Conservation (phyloP, 1,140 invertebrate species). For the Caerostris extrusa region DNA sequence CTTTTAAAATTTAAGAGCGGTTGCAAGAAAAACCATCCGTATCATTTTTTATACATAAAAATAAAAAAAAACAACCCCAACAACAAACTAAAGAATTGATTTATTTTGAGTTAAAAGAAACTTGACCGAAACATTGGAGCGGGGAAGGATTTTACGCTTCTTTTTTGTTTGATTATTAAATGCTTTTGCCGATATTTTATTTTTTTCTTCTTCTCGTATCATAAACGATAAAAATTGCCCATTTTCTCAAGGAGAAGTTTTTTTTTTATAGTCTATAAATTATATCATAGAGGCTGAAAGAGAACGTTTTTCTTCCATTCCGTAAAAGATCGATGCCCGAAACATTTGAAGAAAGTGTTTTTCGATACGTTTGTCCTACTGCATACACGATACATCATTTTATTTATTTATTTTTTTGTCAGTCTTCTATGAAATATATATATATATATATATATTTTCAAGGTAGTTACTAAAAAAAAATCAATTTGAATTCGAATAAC, state of each 20-base stretch:
- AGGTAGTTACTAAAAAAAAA: too few species aligned
- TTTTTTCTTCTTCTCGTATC: background rate
- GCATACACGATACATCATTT: constrained; percentile 9
- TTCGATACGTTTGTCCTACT: constrained; percentile 35
- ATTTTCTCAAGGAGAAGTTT: constrained; percentile 59
- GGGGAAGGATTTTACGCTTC: constrained; percentile 33
- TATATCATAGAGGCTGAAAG: constrained; percentile 42
- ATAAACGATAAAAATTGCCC: constrained; percentile 75
- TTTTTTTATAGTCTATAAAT: constrained; percentile 69
- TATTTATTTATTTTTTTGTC: background rate
- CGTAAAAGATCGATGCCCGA: constrained; percentile 32
- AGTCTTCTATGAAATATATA: background rate
- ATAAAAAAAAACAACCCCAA: background rate
- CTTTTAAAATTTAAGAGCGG: constrained; percentile 27
- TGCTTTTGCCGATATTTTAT: constrained; percentile 53
- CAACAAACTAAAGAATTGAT: background rate
- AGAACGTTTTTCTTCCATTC: constrained; percentile 39
- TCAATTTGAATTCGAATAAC: too few species aligned
- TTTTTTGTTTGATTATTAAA: constrained; percentile 65
- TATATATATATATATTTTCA: too few species aligned
- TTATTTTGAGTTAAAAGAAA: constrained; percentile 56
- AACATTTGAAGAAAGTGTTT: constrained; percentile 65
- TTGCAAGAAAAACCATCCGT: background rate
- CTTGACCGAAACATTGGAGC: constrained; percentile 48
- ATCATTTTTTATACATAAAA: background rate